A percentile compares a stretch with the other conserved stretches of the same genome.
phyloP scores from a whole-genome alignment of 2,113 vertebrate species.

The Pseudonaja textilis region DNA sequence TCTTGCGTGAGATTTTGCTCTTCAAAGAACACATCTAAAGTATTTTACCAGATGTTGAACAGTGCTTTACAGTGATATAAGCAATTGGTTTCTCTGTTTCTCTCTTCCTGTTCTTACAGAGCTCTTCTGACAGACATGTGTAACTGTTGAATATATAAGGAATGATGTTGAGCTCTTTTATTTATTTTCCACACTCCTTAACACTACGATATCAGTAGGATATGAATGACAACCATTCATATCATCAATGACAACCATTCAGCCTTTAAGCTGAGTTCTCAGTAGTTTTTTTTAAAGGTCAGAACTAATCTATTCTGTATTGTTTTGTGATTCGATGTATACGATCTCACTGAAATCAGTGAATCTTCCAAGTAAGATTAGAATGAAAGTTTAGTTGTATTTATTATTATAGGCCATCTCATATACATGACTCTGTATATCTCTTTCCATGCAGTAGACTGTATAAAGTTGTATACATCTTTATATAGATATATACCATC shows the following conservation, averaged over 20 bases:
- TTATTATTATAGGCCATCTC: background rate
- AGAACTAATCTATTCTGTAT: background rate
- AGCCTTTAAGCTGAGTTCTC: too few species aligned
- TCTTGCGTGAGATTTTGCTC: background rate
- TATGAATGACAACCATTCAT: background rate
- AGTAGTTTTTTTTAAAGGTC: background rate
- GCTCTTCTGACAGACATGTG: constrained; percentile 14
- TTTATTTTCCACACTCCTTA: background rate
- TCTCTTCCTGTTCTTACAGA: constrained; percentile 3
- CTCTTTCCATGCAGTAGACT: background rate
- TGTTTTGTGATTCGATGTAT: background rate
- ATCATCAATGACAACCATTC: background rate
- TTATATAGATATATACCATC: background rate
- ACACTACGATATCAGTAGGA: background rate
- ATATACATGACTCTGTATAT: background rate
- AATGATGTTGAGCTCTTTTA: background rate
- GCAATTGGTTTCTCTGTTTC: background rate
- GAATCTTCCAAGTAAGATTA: background rate
- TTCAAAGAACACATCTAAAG: constrained; percentile 42
- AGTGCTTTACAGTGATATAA: constrained; percentile 2
- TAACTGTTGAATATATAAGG: background rate
- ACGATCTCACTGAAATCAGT: background rate
- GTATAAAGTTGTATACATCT: background rate
- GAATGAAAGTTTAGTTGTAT: background rate
- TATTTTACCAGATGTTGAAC: constrained; percentile 32